A percentile compares a stretch with the other conserved stretches of the same genome.
Conservation (phyloP, 2,888 invertebrate genomes). For the Troides aeacus region DNA sequence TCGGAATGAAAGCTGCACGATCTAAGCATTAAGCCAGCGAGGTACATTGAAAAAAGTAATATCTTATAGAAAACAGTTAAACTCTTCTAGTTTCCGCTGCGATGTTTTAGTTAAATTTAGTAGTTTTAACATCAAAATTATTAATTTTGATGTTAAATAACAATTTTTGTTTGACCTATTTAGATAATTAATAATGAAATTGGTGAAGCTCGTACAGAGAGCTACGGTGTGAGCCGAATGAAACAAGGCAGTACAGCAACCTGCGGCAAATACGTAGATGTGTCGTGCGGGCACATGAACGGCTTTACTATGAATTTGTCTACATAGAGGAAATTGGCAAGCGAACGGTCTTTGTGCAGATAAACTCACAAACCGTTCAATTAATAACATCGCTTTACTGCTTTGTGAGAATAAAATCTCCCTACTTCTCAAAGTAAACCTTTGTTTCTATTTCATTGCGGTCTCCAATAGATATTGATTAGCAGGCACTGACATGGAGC, state of each 20-base stretch:
- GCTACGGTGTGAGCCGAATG: not conserved
- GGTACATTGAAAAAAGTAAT: no score
- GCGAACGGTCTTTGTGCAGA: not conserved
- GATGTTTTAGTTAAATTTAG: no score
- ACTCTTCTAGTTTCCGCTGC: no score
- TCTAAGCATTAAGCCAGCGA: no score
- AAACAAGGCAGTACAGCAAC: not conserved
- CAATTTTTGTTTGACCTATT: not conserved
- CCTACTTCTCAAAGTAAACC: not conserved
- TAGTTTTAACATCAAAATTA: not conserved
- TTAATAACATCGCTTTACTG: not conserved
- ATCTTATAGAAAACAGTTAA: no score
- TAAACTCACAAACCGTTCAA: constrained; percentile 35
- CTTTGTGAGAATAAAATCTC: not conserved
- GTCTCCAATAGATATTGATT: no score
- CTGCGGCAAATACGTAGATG: not conserved
- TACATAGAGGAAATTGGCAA: not conserved
- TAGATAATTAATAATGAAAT: not conserved
- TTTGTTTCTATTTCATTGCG: no score
- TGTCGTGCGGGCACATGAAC: not conserved
- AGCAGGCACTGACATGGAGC: no score
- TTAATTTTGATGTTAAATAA: not conserved
- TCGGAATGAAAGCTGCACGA: no score
- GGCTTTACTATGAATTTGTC: not conserved
- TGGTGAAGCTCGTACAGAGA: not conserved